Evolutionary conservation across 2,888 invertebrate genomes (phyloP), one percentile per base, ranked within the genome.

Genomic region (Polydrusus tereticollis): DNA sequence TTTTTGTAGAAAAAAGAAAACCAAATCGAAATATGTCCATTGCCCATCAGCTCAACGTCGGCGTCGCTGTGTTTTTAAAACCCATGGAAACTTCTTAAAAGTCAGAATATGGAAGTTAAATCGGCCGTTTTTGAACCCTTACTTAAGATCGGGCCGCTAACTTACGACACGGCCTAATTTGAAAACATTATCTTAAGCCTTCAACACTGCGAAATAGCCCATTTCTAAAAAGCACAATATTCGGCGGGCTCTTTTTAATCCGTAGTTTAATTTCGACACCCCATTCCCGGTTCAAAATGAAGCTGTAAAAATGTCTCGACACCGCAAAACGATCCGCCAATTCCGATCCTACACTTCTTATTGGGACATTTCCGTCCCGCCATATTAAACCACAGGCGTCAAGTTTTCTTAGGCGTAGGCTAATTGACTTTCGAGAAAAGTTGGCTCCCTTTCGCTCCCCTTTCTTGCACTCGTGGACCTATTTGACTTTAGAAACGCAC

Each of bases 231-330:
- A 79, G 80, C 79, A 80, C 70, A 79, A 79, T 78, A 79, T 73
- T 74, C 69, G 68, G 68, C 76, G 77, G 77, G 76, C 82, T 82
- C 82, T 85, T 85, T 85, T 85, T 85, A 85, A 85, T 85, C 84
- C 84, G 79, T 82, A 77, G 83, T 84, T 84, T 84, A 84, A 85
- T 85, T 85, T 84, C 83, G 83, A 83, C 84, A 84, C 84, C 84
- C 84, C 82, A 82, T 85, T 85, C 83, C 82, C 82, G 83, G 82
- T 82, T 82, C 85, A 84, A n/a, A 85, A 85, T 85, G 84, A 84
- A 84, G 84, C 82, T 81, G 83, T 85, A 83, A 85, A 84, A 83
- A 83, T 83, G 83, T 83, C 80, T 78, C 74, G 75, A 75, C 69
- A 73, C 64, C 64, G 65, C 70, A 29, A 64, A 63, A 65, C 65